A percentile compares a stretch with the other conserved stretches of the same genome.
phyloP scores from a whole-genome alignment of 2,888 invertebrate species.

The Zelleria hepariella region DNA sequence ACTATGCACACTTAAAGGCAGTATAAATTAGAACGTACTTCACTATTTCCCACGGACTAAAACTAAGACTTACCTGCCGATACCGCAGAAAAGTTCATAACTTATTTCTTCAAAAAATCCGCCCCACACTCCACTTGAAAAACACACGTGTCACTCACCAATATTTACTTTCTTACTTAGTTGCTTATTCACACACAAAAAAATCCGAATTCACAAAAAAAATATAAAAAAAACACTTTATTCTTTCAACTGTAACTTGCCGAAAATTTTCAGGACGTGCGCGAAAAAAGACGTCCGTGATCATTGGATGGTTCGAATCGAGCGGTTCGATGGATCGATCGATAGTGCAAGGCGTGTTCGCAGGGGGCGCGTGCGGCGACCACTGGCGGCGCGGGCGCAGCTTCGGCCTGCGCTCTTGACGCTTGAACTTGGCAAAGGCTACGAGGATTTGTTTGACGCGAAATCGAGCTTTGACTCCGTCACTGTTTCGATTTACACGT shows the following conservation, averaged over 20 bases:
- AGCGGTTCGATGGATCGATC: constrained; percentile 18
- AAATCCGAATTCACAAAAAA: neutral
- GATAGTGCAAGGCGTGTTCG: constrained; percentile 41
- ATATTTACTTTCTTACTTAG: neutral
- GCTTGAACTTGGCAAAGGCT: constrained; percentile 58
- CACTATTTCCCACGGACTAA: neutral
- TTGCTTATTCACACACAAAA: neutral
- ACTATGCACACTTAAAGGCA: neutral
- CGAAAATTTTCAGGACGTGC: neutral
- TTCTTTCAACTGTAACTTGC: neutral
- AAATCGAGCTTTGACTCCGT: neutral
- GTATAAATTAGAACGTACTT: neutral
- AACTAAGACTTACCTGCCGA: neutral
- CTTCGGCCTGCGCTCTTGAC: constrained; percentile 18
- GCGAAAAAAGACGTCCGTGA: neutral
- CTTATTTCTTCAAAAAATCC: neutral
- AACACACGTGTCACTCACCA: neutral
- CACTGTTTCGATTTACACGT: neutral
- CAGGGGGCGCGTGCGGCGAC: constrained; percentile 49
- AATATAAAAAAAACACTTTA: neutral
- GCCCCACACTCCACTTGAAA: neutral
- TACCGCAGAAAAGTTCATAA: neutral
- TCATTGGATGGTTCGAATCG: neutral
- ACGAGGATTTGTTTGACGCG: neutral
- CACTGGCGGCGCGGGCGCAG: constrained; percentile 43